Evolutionary conservation across 1,140 invertebrate species (phyloP).

Genomic region (Drosophila lini): DNA sequence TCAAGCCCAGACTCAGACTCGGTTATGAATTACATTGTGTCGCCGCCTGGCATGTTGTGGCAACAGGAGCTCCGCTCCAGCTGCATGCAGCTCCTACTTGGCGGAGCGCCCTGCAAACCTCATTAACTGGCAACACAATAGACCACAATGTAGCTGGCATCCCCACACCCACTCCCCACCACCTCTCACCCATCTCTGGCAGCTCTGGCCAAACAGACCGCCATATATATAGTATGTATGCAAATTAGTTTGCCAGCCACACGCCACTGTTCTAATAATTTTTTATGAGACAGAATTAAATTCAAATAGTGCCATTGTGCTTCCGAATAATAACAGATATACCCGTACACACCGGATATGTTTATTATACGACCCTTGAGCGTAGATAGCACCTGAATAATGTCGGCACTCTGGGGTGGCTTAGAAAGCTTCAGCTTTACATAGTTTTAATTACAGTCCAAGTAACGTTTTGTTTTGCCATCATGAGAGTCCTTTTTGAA

Average conservation of each 20-base stretch:
- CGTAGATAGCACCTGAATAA: conserved; percentile 19
- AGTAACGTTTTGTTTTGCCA: neutral
- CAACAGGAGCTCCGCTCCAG: conserved; percentile 27
- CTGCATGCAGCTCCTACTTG: conserved; percentile 1
- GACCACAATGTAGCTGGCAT: conserved; percentile 13
- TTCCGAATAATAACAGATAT: conserved; percentile 12
- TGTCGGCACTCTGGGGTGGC: neutral
- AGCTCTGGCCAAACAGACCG: conserved; percentile 8
- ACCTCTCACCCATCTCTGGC: neutral
- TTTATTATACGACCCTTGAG: conserved; percentile 7
- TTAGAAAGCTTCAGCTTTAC: neutral
- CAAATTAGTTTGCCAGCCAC: conserved; percentile 43
- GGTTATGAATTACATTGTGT: conserved; percentile 38
- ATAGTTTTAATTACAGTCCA: conserved; percentile 4
- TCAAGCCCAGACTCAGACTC: conserved; percentile 12
- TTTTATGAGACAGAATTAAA: conserved; percentile 53
- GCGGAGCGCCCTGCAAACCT: conserved; percentile 24
- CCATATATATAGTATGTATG: conserved; percentile 15
- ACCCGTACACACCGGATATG: conserved; percentile 17
- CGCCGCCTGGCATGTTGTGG: conserved; percentile 24
- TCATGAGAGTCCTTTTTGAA: too few species aligned
- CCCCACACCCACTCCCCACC: neutral
- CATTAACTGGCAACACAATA: conserved; percentile 43
- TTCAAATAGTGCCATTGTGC: conserved; percentile 16
- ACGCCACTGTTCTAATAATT: conserved; percentile 37